phyloP scores from a whole-genome alignment of 2,113 vertebrate genomes.

The Zapornia atra region DNA sequence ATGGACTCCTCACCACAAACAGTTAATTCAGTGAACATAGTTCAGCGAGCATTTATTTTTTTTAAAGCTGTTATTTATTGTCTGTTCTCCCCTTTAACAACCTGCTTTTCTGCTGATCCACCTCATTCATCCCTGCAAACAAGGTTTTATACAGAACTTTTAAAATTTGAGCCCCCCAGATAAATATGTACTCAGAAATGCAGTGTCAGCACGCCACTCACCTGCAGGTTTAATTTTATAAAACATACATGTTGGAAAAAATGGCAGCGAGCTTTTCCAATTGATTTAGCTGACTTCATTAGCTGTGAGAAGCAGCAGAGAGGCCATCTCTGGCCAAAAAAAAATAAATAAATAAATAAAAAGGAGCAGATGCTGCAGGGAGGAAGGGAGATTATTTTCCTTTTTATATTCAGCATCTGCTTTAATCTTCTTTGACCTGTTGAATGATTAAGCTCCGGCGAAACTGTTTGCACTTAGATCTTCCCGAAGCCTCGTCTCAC shows the following conservation, averaged over 20 bases:
- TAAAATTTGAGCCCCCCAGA: neutral
- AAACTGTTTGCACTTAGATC: slow-evolving; percentile 32
- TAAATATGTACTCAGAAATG: neutral
- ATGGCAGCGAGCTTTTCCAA: neutral
- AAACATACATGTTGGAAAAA: neutral
- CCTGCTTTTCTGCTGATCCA: neutral
- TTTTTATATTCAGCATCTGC: slow-evolving; percentile 21
- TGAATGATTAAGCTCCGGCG: slow-evolving; percentile 6
- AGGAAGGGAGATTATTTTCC: slow-evolving; percentile 16
- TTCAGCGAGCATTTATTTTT: neutral
- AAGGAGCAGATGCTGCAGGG: neutral
- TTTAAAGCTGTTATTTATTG: neutral
- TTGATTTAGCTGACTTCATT: neutral
- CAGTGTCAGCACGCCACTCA: neutral
- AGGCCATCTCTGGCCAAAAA: neutral
- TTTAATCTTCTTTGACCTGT: slow-evolving; percentile 34
- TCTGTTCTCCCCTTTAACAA: neutral
- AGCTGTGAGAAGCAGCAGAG: neutral
- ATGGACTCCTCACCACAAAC: neutral
- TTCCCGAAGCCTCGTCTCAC: slow-evolving; percentile 7
- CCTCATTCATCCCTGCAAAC: neutral
- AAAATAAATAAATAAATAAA: neutral
- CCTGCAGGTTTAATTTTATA: neutral
- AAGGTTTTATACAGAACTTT: neutral
- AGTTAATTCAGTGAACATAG: neutral